Evolutionary conservation across 2,113 vertebrate species (phyloP), one percentile per base, ranked within the genome.

Genomic region (Hippocampus abdominalis): DNA sequence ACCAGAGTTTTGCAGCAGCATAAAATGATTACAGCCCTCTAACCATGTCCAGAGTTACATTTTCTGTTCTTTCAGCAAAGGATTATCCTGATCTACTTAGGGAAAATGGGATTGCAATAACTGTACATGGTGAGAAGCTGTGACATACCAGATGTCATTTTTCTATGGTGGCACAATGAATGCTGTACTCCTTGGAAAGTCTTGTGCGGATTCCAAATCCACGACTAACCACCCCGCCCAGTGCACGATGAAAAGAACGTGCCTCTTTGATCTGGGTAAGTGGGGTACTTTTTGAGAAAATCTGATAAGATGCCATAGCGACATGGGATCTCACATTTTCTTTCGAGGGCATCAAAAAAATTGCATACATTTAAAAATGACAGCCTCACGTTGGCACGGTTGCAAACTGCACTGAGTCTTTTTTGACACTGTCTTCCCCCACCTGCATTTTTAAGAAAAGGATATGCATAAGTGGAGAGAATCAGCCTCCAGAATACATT

Each of bases 71-170:
- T 82, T 79, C 79, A 82, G 67, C 1, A 27, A 65, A 69, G 85
- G 87, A 90, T 89, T 86, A 90, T 80, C 68, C 79, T 77, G 71
- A 85, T 86, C 82, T 84, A 74, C 82, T 87, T 87, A 82, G 61
- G 68, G 77, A 54, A 85, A 86, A 89, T 84, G 65, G 79, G 82
- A 86, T 88, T 88, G 85, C 40, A 79, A 71, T 72, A 44, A 78
- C 73, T 72, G 70, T 69, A 74, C 66, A 72, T 61, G 76, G 81
- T 74, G 83, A 74, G 78, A 76, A 86, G 79, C 85, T 78, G 75
- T 39, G 73, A 75, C 72, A 77, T 81, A 81, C 71, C 76, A 79
- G 80, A 85, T 82, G 74, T 77, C 56, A 72, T 57, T 78, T 64
- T 69, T 62, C 80, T 11, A 44, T 15, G 6, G 71, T 63, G 68